phyloP scores from a whole-genome alignment of 2,888 invertebrate genomes.

The Tiliacea citrago region DNA sequence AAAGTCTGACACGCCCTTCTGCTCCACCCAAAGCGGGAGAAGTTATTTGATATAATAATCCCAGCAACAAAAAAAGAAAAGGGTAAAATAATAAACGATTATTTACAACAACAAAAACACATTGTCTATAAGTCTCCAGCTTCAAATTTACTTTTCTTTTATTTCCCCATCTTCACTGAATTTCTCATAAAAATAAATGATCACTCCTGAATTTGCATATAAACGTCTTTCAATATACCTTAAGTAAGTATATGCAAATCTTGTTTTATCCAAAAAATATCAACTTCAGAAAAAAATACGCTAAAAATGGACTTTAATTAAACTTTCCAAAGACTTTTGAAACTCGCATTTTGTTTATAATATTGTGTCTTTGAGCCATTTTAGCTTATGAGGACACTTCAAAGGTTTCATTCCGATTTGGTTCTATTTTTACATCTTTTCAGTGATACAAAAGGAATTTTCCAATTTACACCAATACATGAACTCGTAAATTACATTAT shows the following conservation, averaged over 20 bases:
- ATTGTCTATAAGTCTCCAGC: neutral
- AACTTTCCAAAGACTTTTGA: constrained; percentile 1
- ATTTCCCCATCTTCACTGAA: neutral
- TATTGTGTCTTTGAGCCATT: constrained; percentile 1
- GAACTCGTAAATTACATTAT: neutral
- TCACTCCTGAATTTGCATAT: neutral
- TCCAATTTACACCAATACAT: no score
- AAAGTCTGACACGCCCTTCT: no score
- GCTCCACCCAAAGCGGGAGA: no score
- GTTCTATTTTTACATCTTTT: neutral
- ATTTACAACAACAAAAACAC: neutral
- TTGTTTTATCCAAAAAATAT: constrained; percentile 16
- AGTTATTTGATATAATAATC: no score
- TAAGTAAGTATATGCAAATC: constrained; percentile 7
- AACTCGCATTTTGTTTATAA: constrained; percentile 23
- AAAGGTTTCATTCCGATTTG: constrained; percentile 5
- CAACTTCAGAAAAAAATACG: neutral
- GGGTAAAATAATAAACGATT: no score
- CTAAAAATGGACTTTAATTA: constrained; percentile 27
- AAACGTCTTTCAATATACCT: neutral
- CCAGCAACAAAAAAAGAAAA: no score
- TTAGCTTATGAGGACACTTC: neutral
- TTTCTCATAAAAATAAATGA: constrained; percentile 7
- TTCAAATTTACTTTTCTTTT: neutral
- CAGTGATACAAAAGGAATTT: neutral